Evolutionary conservation across 2,113 vertebrate species (phyloP).

Genomic region (Halichoerus grypus): DNA sequence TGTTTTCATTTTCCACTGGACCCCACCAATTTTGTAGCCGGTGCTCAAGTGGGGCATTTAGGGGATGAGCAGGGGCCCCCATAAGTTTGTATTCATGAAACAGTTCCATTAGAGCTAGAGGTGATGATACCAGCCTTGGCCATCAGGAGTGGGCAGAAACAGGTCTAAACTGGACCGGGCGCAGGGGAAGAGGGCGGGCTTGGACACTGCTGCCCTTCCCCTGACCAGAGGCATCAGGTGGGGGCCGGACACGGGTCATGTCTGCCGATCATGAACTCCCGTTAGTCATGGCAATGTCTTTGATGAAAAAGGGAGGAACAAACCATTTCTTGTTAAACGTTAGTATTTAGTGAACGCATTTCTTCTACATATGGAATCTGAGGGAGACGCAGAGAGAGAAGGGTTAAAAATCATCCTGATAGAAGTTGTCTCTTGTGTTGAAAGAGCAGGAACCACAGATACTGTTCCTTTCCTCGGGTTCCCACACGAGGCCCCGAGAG

Average conservation of each 20-base stretch:
- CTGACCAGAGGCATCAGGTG: fast-evolving
- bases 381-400: background rate
- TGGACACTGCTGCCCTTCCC: background rate
- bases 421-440: background rate
- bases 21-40: background rate
- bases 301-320: background rate
- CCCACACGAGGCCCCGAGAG: fast-evolving
- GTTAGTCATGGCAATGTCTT: background rate
- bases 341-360: background rate
- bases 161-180: no score
- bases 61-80: fast-evolving
- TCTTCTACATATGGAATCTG: background rate
- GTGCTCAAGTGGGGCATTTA: background rate
- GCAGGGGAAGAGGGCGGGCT: background rate
- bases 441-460: background rate
- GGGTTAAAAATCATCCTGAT: background rate
- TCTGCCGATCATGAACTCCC: background rate
- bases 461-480: fast-evolving
- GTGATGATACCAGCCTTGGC: background rate
- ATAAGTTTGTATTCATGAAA: no score
- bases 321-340: background rate
- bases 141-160: no score
- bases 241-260: background rate
- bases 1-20: background rate
- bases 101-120: no score